Conservation (phyloP, 2,113 vertebrate species). For the Shinisaurus crocodilurus region DNA sequence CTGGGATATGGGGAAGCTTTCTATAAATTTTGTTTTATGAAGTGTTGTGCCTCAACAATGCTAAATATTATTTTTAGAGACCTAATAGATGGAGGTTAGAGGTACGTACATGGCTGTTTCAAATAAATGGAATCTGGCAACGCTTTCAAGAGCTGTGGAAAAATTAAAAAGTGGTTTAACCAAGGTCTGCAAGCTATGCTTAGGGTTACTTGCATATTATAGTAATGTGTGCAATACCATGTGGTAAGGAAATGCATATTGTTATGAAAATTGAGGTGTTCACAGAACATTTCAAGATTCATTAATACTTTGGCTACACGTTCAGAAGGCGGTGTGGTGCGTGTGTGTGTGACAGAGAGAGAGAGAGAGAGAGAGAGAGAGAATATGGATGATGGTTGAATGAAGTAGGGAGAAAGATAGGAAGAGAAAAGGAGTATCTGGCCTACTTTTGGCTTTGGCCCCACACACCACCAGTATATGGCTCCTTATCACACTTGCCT, state of each 20-base stretch:
- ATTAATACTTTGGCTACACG: neutral
- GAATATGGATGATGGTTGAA: too few species aligned
- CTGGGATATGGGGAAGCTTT: neutral
- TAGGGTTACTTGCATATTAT: neutral
- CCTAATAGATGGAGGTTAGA: neutral
- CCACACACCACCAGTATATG: too few species aligned
- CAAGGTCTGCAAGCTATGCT: conserved; percentile 11
- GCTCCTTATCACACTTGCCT: too few species aligned
- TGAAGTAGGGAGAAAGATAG: too few species aligned
- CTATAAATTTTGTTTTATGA: neutral
- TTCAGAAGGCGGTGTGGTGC: neutral
- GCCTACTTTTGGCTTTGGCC: too few species aligned
- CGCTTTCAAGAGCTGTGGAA: neutral
- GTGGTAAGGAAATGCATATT: neutral
- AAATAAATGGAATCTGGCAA: neutral
- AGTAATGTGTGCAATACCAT: neutral
- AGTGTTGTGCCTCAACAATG: neutral
- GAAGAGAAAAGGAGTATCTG: too few species aligned
- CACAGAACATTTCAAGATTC: neutral
- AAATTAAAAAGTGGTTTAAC: conserved; percentile 4
- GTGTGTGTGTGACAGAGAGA: too few species aligned
- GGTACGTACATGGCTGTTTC: neutral
- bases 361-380: too few species aligned
- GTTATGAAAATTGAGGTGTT: neutral
- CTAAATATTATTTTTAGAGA: neutral